Percentiles rank a stretch among this genome's conserved stretches.
phyloP scores from a whole-genome alignment of 2,888 invertebrate genomes.

The Crepidodera aurea region DNA sequence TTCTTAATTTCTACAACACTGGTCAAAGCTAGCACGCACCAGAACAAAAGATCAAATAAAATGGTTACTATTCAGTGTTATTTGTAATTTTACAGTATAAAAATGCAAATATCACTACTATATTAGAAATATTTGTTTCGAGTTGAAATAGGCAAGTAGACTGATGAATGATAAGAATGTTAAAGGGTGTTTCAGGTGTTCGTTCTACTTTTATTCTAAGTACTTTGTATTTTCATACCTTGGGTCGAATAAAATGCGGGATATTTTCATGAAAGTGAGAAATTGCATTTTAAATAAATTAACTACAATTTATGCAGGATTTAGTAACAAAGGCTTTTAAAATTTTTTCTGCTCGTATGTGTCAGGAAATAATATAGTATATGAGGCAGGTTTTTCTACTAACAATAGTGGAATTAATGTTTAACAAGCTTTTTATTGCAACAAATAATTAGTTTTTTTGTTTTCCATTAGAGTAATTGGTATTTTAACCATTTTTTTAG shows the following conservation, averaged over 20 bases:
- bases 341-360: not conserved
- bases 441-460: too few species aligned
- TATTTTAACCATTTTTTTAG: too few species aligned
- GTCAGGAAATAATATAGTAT: not conserved
- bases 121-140: constrained; percentile 7
- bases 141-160: not conserved
- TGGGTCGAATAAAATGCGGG: constrained; percentile 1
- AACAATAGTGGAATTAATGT: too few species aligned
- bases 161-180: constrained; percentile 1
- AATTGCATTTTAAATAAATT: constrained; percentile 11
- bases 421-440: too few species aligned
- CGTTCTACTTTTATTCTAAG: constrained; percentile 2
- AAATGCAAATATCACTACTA: constrained; percentile 24
- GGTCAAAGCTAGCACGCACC: constrained; percentile 21
- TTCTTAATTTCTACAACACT: constrained; percentile 3
- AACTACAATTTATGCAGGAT: constrained; percentile 1
- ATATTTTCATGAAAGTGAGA: constrained; percentile 9
- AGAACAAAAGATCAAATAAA: constrained; percentile 20
- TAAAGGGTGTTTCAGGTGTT: constrained; percentile 9
- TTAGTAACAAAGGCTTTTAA: constrained; percentile 3
- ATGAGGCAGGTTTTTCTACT: too few species aligned
- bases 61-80: constrained; percentile 24
- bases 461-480: too few species aligned
- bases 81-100: constrained; percentile 34
- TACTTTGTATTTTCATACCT: not conserved